Evolutionary conservation across 2,113 vertebrate genomes (phyloP).

Genomic region (Sigmodon hispidus): DNA sequence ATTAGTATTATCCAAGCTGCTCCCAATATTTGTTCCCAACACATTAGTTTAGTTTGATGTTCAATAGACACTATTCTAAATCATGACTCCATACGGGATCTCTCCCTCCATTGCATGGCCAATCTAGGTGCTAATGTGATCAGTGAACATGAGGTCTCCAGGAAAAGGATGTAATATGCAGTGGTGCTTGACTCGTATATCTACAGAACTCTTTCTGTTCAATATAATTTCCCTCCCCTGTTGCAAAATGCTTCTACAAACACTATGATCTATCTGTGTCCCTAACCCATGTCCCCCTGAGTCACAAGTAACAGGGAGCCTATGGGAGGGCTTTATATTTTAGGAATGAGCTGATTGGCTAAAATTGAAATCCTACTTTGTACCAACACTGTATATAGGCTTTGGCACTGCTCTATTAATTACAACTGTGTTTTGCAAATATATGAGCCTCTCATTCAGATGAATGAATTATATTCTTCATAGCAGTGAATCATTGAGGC

Average conservation of each 20-base stretch:
- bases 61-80: constrained; percentile 27
- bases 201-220: neutral
- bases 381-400: constrained; percentile 42
- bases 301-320: constrained; percentile 40
- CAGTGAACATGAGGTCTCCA: neutral
- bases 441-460: constrained; percentile 55
- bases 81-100: neutral
- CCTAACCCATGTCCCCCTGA: neutral
- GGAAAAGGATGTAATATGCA: neutral
- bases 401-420: constrained; percentile 27
- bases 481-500: constrained; percentile 68
- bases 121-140: neutral
- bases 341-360: constrained; percentile 44
- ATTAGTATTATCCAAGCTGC: neutral
- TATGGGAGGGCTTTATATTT: neutral
- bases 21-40: neutral
- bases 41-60: neutral
- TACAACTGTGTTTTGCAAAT: constrained; percentile 29
- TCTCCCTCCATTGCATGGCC: neutral
- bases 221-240: neutral
- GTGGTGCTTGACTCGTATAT: neutral
- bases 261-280: neutral
- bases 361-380: constrained; percentile 51
- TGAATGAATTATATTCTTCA: constrained; percentile 61
- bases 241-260: neutral